Base-by-base conservation (phyloP, 2,797 vertebrate genomes). In the Pipistrellus nathusii region DNA sequence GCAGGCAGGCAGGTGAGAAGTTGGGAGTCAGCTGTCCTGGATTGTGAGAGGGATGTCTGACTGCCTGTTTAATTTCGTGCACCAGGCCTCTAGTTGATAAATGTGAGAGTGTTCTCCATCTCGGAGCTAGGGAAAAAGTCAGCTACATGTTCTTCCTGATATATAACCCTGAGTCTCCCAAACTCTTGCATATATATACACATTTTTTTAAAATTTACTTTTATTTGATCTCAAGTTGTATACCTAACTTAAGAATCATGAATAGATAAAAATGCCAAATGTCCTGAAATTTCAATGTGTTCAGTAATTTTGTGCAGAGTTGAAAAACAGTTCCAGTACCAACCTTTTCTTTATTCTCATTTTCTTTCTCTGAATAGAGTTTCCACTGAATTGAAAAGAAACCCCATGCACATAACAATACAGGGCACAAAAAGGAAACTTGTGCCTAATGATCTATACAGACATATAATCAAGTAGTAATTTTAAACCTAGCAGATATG, bases 391-490 rank as follows among this genome's bases (percentile, higher is more conserved):
- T 88, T 94, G 82, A 87, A 96, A 97, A 94, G 78, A 94, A 95
- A 95, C 85, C 51, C 48, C 68, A 64, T 87, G 62, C 64, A 90
- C 78, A 25, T 21, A 97, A 97, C 3, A 69, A 93, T 93, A 38
- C 38, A 95, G 83, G 85, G 88, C 92, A 93, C 94, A 68, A 64
- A 94, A 94, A 93, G 82, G 87, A 95, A 85, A 46, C 91, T 92
- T 87, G 88, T 93, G 95, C 82, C 72, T 97, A 97, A 95, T 73
- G 71, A 97, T 97, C 94, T 97, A 88, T 96, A 96, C 93, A 96
- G 93, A 95, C 85, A 73, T 96, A 95, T 96, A 97, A 97, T 97
- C 96, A 95, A 96, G 95, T 94, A 92, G 95, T 96, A 96, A 97
- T 97, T 97, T 96, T 97, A 96, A 97, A 91, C 88, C 85, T 95